Evolutionary conservation across 2,888 invertebrate species (phyloP).

Genomic region (Acleris literana): DNA sequence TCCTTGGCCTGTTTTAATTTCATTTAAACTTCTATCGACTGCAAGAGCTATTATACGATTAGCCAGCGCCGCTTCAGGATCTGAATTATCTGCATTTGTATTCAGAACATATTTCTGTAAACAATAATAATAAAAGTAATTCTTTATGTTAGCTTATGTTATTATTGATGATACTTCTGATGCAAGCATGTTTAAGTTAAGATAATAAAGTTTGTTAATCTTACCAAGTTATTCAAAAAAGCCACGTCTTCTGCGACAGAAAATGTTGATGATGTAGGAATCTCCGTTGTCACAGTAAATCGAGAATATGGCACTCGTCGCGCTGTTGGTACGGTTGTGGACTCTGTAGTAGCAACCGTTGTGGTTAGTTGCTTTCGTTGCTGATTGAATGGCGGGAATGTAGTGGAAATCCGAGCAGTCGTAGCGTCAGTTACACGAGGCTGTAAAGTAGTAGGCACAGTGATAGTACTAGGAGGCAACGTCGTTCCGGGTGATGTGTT

Average conservation of each 20-base stretch:
- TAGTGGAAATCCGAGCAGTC: slow-evolving; percentile 70
- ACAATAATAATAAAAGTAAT: neutral
- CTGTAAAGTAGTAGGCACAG: slow-evolving; percentile 63
- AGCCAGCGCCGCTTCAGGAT: slow-evolving; percentile 76
- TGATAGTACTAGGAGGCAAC: slow-evolving; percentile 56
- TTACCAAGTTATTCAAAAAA: slow-evolving; percentile 85
- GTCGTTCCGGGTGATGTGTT: slow-evolving; percentile 55
- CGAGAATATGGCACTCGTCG: slow-evolving; percentile 52
- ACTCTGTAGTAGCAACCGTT: slow-evolving; percentile 48
- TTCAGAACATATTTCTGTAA: slow-evolving; percentile 78
- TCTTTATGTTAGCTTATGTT: too few relatives aligned
- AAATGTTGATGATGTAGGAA: slow-evolving; percentile 75
- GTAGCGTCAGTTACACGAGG: slow-evolving; percentile 49
- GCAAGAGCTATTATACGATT: slow-evolving; percentile 82
- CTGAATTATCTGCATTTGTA: slow-evolving; percentile 64
- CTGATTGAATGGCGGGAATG: slow-evolving; percentile 59
- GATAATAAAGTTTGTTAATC: slow-evolving; percentile 33
- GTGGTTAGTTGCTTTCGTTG: slow-evolving; percentile 58
- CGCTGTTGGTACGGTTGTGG: slow-evolving; percentile 48
- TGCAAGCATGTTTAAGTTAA: neutral
- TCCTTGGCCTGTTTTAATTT: slow-evolving; percentile 64
- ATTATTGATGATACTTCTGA: neutral
- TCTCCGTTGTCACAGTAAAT: slow-evolving; percentile 66
- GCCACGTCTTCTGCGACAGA: slow-evolving; percentile 83
- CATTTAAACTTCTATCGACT: slow-evolving; percentile 77